phyloP scores from a whole-genome alignment of 2,797 vertebrate genomes.

The Pelodytes ibericus region DNA sequence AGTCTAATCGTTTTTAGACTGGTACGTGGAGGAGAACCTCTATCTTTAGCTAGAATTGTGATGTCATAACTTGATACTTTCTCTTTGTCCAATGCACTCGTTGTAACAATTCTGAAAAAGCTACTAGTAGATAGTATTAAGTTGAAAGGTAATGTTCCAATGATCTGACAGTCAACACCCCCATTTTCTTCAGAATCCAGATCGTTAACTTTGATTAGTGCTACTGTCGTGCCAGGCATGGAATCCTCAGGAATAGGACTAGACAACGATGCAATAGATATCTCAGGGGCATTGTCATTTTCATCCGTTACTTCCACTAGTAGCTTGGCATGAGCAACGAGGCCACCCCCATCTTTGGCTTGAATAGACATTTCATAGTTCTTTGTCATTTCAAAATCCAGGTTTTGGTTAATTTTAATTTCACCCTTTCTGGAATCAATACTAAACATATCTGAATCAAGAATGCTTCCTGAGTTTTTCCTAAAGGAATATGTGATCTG shows the following conservation, averaged over 20 bases:
- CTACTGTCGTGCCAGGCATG: constrained; percentile 69
- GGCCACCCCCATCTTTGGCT: constrained; percentile 75
- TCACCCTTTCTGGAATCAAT: too few relatives aligned
- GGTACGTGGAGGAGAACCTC: constrained; percentile 66
- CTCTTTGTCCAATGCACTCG: constrained; percentile 71
- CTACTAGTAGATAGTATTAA: constrained; percentile 72
- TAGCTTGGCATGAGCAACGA: constrained; percentile 65
- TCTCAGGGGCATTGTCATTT: constrained; percentile 75
- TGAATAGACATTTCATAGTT: too few relatives aligned
- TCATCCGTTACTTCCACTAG: constrained; percentile 73
- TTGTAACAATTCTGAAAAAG: constrained; percentile 75
- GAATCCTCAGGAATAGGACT: too few relatives aligned
- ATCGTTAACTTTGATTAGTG: constrained; percentile 77
- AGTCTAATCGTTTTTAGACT: constrained; percentile 70
- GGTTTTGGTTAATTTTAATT: too few relatives aligned
- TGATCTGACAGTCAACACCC: constrained; percentile 68
- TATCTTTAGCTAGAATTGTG: constrained; percentile 68
- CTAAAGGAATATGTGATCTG: neutral
- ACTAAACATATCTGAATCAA: too few relatives aligned
- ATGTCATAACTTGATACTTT: too few relatives aligned
- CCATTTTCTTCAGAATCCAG: constrained; percentile 75
- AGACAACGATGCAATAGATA: constrained; percentile 72
- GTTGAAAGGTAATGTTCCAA: constrained; percentile 71
- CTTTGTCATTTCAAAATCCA: too few relatives aligned
- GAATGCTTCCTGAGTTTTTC: too few relatives aligned